Conservation (phyloP, 2,888 invertebrate genomes). For the Ptilodon capucinus region DNA sequence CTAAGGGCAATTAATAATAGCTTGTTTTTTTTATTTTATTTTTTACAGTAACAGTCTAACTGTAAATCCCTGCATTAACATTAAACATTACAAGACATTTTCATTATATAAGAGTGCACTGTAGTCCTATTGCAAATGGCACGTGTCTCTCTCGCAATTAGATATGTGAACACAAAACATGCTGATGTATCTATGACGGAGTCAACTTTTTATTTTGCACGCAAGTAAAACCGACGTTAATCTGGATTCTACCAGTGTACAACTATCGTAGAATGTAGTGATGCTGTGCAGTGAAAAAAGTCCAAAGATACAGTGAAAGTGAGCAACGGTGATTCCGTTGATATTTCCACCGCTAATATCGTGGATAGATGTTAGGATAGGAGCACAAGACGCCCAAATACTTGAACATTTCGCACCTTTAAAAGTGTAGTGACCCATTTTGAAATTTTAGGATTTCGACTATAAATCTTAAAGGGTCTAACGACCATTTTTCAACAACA, state of each 20-base stretch:
- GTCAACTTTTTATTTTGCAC: neutral
- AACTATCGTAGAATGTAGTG: constrained; percentile 32
- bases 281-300: constrained; percentile 41
- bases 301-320: constrained; percentile 52
- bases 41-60: too few relatives aligned
- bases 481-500: too few relatives aligned
- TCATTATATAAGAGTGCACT: too few relatives aligned
- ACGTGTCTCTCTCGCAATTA: too few relatives aligned
- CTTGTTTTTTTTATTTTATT: too few relatives aligned
- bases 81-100: too few relatives aligned
- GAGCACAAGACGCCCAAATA: constrained; percentile 14
- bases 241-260: neutral
- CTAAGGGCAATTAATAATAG: too few relatives aligned
- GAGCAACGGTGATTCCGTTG: constrained; percentile 32
- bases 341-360: constrained; percentile 45
- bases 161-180: neutral
- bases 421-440: too few relatives aligned
- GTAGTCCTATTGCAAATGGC: too few relatives aligned
- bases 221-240: neutral
- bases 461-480: too few relatives aligned
- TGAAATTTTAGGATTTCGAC: too few relatives aligned
- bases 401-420: neutral
- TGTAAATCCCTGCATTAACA: too few relatives aligned
- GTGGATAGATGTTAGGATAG: constrained; percentile 28
- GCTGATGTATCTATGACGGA: neutral